These are phyloP conservation scores for Hafferia zeledoni DNA, from an alignment of 2,797 vertebrate species.

Conservation along the genomic window DNA sequence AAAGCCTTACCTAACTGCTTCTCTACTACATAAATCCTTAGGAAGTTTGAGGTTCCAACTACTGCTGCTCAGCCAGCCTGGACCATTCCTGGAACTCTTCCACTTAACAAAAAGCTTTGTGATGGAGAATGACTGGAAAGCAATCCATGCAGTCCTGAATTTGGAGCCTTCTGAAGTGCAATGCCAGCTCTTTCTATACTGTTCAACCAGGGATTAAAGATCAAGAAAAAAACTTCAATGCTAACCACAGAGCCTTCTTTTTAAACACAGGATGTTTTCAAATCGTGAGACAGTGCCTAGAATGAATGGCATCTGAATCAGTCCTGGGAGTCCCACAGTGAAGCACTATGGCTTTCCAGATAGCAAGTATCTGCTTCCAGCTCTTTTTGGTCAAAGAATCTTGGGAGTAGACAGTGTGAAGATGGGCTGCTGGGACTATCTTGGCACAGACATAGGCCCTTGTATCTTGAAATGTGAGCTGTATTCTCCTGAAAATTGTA, in stretches of 20 bases:
- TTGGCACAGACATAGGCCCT: background rate
- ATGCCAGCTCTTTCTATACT: background rate
- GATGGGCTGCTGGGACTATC: background rate
- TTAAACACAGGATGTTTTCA: background rate
- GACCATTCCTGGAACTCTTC: background rate
- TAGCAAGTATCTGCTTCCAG: background rate
- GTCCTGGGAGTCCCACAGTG: background rate
- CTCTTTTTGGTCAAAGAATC: background rate
- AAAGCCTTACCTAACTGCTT: background rate
- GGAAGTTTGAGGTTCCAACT: background rate
- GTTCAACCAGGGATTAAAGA: background rate
- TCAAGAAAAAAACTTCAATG: background rate
- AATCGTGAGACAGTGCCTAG: background rate
- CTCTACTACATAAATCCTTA: accelerated
- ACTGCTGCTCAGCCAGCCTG: background rate
- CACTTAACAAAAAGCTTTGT: background rate
- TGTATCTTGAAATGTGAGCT: background rate
- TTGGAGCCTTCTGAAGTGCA: background rate
- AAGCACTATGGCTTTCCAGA: background rate
- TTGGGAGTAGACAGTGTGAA: background rate
- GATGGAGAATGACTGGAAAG: background rate
- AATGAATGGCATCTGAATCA: background rate
- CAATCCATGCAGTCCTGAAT: background rate
- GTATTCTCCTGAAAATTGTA: background rate
- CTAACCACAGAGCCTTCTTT: background rate